A percentile compares a stretch with the other conserved stretches of the same genome.
These are phyloP conservation scores for Chaetorhynchus papuensis DNA, from an alignment of 2,113 vertebrate species.

Conservation along the genomic window DNA sequence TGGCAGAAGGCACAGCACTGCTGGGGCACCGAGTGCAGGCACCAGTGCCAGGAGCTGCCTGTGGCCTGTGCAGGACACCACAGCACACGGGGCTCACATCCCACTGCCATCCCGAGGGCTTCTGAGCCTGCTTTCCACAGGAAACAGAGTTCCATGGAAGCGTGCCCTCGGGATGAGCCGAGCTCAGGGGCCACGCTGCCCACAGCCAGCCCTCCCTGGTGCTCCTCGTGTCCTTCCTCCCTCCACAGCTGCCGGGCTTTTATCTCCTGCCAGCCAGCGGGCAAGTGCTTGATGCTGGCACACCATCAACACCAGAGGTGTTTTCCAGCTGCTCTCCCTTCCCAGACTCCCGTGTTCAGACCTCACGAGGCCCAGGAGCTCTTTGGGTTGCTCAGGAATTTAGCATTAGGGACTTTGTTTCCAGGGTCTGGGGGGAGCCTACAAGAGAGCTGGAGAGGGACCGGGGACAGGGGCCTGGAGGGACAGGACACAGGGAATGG, in stretches of 20 bases:
- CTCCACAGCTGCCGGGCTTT: neutral
- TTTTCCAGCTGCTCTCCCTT: neutral
- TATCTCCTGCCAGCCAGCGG: neutral
- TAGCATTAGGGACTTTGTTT: neutral
- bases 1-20: neutral
- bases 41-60: neutral
- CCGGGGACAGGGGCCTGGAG: neutral
- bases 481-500: neutral
- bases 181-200: neutral
- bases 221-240: neutral
- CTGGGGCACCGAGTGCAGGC: neutral
- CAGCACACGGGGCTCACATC: neutral
- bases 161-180: neutral
- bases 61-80: neutral
- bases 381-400: neutral
- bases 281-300: neutral
- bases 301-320: neutral
- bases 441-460: neutral
- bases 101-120: neutral
- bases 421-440: neutral
- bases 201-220: neutral
- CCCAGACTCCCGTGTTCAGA: neutral
- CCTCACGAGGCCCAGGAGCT: neutral
- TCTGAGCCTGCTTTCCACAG: neutral
- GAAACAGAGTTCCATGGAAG: neutral